Evolutionary conservation across 2,113 vertebrate species (phyloP), one percentile per base, ranked within the genome.

Genomic region (Halichoeres trimaculatus): DNA sequence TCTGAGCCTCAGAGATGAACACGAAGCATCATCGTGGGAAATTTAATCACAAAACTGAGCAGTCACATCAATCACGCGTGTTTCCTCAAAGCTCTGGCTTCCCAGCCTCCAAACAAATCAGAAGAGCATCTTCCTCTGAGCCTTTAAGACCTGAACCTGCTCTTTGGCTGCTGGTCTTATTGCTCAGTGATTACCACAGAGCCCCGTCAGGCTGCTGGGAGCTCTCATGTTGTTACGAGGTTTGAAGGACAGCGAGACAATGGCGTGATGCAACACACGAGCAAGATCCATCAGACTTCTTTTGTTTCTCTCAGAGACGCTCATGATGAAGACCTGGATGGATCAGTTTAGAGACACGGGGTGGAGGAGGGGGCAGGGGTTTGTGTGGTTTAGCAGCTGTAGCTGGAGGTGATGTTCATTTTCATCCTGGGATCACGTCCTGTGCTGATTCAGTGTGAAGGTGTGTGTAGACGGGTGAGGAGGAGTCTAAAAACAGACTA

Each of bases 231-330:
- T 63, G 10, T 20, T 22, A 65, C 22, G 34, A 17, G 9, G 10
- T 36, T 10, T 57, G 24, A 68, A 54, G 51, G 65, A 30, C 57
- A 24, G 43, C 9, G n/a, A 24, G 41, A 48, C 30, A 40, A 38
- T 20, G 6, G n/a, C 1, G 3, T 52, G 20, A 65, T 11, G 17
- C 8, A 35, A 8, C 22, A 56, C 4, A 34, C 48, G 2, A 23
- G 12, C 5, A 14, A 17, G 10, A 23, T n/a, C 24, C 13, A 9
- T 8, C 34, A 53, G 53, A 53, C n/a, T 11, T 13, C 9, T 50
- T 26, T 59, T 1, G 45, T 1, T 10, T 30, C 14, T 17, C 7
- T 14, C 10, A 41, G 1, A 45, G 1, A 3, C 19, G 17, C 40
- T 30, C n/a, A 36, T 36, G 10, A 17, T 4, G 17, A 17, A 45